A percentile compares a stretch with the other conserved stretches of the same genome.
phyloP scores from a whole-genome alignment of 2,113 vertebrate species.

The Saccopteryx bilineata region DNA sequence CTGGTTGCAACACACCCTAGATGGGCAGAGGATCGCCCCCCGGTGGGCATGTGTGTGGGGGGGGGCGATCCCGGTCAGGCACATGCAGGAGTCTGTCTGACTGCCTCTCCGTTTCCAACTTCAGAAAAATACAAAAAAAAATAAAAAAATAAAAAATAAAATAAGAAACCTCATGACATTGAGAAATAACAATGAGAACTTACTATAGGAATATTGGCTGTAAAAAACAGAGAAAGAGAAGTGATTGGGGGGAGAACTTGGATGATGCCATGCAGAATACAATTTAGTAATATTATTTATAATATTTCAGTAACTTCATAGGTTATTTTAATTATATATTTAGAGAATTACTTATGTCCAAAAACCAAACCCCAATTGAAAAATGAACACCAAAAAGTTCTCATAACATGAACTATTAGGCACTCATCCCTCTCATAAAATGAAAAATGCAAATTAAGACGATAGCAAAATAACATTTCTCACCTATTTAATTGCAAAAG shows the following conservation, averaged over 20 bases:
- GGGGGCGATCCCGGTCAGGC: too few relatives aligned
- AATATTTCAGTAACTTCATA: constrained; percentile 13
- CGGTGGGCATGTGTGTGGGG: too few relatives aligned
- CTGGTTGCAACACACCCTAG: too few relatives aligned
- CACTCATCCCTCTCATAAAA: not conserved
- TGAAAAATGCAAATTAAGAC: not conserved
- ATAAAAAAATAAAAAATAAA: too few relatives aligned
- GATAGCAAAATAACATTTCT: not conserved
- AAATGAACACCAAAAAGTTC: not conserved
- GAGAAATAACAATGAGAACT: not conserved
- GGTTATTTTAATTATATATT: not conserved
- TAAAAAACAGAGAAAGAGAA: not conserved
- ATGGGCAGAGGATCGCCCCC: too few relatives aligned
- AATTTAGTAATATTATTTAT: not conserved
- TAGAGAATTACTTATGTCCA: not conserved
- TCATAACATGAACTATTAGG: not conserved
- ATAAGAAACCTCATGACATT: not conserved
- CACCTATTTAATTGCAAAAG: not conserved
- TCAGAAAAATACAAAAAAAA: too few relatives aligned
- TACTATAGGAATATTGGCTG: not conserved
- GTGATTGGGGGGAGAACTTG: not conserved
- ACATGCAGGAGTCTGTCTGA: too few relatives aligned
- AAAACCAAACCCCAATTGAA: not conserved
- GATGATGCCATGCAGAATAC: not conserved
- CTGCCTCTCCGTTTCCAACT: too few relatives aligned